phyloP scores from a whole-genome alignment of 2,888 invertebrate genomes.

The Cremastinae sp. region DNA sequence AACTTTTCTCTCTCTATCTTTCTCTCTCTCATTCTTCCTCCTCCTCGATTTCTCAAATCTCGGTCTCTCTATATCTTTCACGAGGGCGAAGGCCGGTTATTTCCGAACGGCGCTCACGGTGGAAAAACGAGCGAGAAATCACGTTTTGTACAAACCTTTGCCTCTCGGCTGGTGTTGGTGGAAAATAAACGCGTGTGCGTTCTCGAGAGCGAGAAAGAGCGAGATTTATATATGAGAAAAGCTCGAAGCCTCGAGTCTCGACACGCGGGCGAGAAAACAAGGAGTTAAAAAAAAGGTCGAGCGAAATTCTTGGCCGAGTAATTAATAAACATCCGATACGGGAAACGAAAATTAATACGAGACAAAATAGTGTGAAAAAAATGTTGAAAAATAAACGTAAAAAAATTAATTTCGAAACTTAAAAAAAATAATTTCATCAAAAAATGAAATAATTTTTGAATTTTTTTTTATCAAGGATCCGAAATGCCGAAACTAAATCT shows the following conservation, averaged over 20 bases:
- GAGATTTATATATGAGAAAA: slow-evolving; percentile 57
- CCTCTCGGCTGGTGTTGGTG: not conserved
- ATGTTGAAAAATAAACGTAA: not conserved
- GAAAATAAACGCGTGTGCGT: slow-evolving; percentile 7
- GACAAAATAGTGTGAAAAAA: not conserved
- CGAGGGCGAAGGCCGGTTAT: slow-evolving; percentile 71
- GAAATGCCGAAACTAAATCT: no score
- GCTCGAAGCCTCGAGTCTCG: slow-evolving; percentile 47
- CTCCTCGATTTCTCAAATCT: slow-evolving; percentile 44
- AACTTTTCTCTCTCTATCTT: slow-evolving; percentile 41
- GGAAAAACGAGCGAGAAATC: slow-evolving; percentile 65
- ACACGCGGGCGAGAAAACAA: slow-evolving; percentile 53
- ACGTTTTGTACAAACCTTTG: slow-evolving; percentile 22
- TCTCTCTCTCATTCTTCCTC: slow-evolving; percentile 53
- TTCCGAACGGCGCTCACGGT: slow-evolving; percentile 66
- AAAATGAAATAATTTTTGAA: slow-evolving; percentile 10
- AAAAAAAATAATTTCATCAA: not conserved
- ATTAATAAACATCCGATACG: not conserved
- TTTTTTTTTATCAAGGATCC: no score
- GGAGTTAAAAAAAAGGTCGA: slow-evolving; percentile 35
- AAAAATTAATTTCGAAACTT: no score
- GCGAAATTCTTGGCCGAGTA: slow-evolving; percentile 37
- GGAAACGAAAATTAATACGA: not conserved
- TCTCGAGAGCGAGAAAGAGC: slow-evolving; percentile 6
- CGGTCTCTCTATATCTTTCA: slow-evolving; percentile 56